These are phyloP conservation scores for Sitophilus oryzae DNA, from an alignment of 1,140 invertebrate genomes.

Conservation along the genomic window DNA sequence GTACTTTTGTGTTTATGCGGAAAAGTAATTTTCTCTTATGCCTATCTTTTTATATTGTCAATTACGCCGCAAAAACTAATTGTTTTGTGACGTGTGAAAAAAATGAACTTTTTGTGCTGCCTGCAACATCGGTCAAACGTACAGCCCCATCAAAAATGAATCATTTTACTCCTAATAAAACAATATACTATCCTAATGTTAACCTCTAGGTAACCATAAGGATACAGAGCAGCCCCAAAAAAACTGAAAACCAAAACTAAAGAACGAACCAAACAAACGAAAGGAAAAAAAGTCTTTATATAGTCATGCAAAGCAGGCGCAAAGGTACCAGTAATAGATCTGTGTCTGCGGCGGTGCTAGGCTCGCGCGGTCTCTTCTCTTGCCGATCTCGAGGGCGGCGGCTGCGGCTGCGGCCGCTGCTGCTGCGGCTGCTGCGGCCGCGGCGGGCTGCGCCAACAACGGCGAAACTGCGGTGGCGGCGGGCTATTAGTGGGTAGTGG, in stretches of 20 bases:
- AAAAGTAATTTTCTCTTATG: too few relatives aligned
- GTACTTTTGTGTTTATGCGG: too few relatives aligned
- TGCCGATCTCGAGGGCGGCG: conserved; percentile 67
- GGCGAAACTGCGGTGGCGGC: conserved; percentile 45
- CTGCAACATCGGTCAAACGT: too few relatives aligned
- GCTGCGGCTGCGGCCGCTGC: conserved; percentile 44
- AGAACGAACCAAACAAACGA: neutral
- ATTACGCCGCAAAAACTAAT: too few relatives aligned
- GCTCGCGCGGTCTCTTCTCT: conserved; percentile 76
- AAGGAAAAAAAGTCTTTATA: conserved; percentile 39
- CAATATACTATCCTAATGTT: too few relatives aligned
- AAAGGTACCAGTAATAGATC: conserved; percentile 86
- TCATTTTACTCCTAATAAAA: too few relatives aligned
- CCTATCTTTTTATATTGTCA: too few relatives aligned
- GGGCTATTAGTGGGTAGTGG: conserved; percentile 53
- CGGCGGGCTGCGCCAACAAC: conserved; percentile 46
- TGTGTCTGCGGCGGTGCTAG: conserved; percentile 60
- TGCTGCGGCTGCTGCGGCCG: conserved; percentile 35
- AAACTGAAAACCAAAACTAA: conserved; percentile 4
- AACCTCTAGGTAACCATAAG: too few relatives aligned
- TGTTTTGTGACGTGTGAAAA: too few relatives aligned
- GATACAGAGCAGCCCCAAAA: neutral
- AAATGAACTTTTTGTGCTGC: too few relatives aligned
- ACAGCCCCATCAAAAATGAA: too few relatives aligned
- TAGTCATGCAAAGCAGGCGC: conserved; percentile 58